Evolutionary conservation across 2,113 vertebrate species (phyloP).

Genomic region (Gallinago undulata): DNA sequence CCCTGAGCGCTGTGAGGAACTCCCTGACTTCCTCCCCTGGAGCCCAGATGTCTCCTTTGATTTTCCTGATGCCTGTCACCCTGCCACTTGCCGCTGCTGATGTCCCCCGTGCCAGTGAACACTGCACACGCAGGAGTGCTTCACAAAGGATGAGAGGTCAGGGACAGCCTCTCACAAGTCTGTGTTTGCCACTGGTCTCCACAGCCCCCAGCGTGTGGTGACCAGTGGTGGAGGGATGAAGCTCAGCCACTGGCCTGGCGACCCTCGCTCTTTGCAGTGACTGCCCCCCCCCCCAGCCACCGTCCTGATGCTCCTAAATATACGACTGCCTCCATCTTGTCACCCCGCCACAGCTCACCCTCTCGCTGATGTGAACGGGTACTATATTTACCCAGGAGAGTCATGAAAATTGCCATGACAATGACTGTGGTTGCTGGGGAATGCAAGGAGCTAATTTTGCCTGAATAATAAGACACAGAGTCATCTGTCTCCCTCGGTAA

Average conservation of each 20-base stretch:
- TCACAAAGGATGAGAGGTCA: background rate
- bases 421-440: slow-evolving; percentile 47
- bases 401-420: slow-evolving; percentile 67
- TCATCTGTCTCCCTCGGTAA: background rate
- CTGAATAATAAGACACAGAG: slow-evolving; percentile 6
- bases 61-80: slow-evolving; percentile 38
- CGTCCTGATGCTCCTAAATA: background rate
- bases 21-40: slow-evolving; percentile 5
- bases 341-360: slow-evolving; percentile 27
- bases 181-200: background rate
- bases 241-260: background rate
- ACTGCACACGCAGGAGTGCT: background rate
- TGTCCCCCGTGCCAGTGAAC: background rate
- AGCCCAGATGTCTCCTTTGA: slow-evolving; percentile 11
- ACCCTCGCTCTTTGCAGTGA: background rate
- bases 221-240: background rate
- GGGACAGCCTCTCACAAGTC: background rate
- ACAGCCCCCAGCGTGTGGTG: background rate
- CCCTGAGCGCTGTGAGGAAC: background rate
- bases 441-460: slow-evolving; percentile 22
- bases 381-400: slow-evolving; percentile 58
- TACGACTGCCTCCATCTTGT: slow-evolving; percentile 29
- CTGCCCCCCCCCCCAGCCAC: background rate
- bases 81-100: background rate
- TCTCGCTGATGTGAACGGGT: slow-evolving; percentile 24